Base-by-base conservation (phyloP, 2,888 invertebrate genomes). In the Chesias legatella region DNA sequence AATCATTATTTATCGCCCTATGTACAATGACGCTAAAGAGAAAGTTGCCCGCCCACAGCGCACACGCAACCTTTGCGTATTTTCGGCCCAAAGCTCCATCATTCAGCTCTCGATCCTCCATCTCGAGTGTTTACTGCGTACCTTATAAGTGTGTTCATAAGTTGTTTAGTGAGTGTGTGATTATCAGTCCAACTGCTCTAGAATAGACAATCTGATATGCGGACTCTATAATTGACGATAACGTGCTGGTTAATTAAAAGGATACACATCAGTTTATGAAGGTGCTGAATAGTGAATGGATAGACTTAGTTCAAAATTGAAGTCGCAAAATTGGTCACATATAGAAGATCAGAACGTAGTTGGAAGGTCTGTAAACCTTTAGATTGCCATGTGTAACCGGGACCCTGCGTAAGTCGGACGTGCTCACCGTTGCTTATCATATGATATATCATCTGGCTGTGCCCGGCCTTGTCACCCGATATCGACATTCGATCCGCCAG, bases 371-470 rank as follows among this genome's bases (percentile, higher is more conserved):
- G n/a, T n/a, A n/a, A n/a, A n/a, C n/a, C n/a, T 60, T 61, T 58
- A 56, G 59, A 63, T 60, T 60, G 53, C 46, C 51, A 66, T 57
- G 51, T 56, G 48, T 51, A 54, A 51, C 55, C 55, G 59, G 63
- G 53, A 53, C 39, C 65, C 57, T 58, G 52, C 53, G 65, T 64
- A 71, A 70, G 71, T 69, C 62, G 61, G 67, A 63, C 75, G 79
- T 83, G 84, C 53, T 74, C 79, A 78, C 65, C 66, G 77, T 79
- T 76, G 73, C 80, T 69, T 81, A 68, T 68, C 80, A 80, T 80
- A 79, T 84, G 79, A 79, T 75, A 81, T 85, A 81, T 79, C 79
- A 80, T 76, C 76, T 69, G 65, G 63, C 63, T 67, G 56, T 65
- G 63, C 56, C 63, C 69, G 68, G 69, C 86, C 84, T 84, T 79